Evolutionary conservation across 2,113 vertebrate genomes (phyloP).

Genomic region (Vanacampus margaritifer): DNA sequence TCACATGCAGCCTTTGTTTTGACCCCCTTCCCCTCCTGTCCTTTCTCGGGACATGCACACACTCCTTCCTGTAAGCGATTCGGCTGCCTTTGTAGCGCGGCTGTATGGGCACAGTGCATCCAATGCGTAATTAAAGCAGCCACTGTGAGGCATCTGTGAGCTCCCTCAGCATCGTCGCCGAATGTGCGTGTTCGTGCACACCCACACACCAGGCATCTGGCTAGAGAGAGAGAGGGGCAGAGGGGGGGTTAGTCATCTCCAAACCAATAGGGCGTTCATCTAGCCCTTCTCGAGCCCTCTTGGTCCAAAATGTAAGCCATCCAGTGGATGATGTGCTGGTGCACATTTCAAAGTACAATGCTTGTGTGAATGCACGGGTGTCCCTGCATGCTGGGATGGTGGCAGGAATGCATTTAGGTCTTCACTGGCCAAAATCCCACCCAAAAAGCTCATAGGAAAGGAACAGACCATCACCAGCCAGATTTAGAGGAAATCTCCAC

Average conservation of each 20-base stretch:
- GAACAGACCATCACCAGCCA: background rate
- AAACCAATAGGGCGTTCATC: conserved; percentile 1
- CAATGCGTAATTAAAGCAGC: conserved; percentile 46
- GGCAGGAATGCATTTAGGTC: background rate
- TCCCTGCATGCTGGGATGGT: too few relatives aligned
- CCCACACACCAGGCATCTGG: conserved; percentile 45
- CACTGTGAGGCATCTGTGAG: conserved; percentile 29
- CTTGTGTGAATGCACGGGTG: background rate
- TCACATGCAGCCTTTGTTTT: conserved; percentile 8
- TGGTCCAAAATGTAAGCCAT: conserved; percentile 39
- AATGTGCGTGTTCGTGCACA: conserved; percentile 41
- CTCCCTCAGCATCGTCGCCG: conserved; percentile 38
- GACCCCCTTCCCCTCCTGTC: background rate
- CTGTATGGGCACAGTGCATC: conserved; percentile 29
- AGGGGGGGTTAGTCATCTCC: background rate
- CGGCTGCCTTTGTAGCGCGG: conserved; percentile 17
- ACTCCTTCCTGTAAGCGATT: conserved; percentile 24
- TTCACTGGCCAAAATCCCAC: background rate
- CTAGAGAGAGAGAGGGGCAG: conserved; percentile 5
- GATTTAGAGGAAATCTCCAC: background rate
- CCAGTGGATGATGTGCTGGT: conserved; percentile 38
- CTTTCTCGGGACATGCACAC: background rate
- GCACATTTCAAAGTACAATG: conserved; percentile 36
- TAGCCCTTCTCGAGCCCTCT: conserved; percentile 8
- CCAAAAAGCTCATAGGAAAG: background rate